phyloP scores from a whole-genome alignment of 2,113 vertebrate genomes.

The Tretioscincus oriximinensis region DNA sequence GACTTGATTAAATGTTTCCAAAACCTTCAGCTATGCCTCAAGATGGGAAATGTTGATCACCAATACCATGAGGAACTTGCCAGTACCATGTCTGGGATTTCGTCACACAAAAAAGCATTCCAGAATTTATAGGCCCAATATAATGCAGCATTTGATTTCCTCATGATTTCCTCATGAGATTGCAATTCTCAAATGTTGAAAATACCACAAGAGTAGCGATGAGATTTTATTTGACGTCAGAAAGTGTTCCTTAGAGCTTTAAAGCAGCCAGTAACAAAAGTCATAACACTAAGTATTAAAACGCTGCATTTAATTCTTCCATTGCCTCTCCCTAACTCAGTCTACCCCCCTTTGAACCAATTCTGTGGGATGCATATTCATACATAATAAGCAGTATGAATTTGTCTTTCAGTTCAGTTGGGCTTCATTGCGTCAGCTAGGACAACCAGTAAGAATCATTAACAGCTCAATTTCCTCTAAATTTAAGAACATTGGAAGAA shows the following conservation, averaged over 20 bases:
- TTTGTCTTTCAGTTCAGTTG: background rate
- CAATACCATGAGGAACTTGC: slow-evolving; percentile 38
- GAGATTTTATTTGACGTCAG: slow-evolving; percentile 55
- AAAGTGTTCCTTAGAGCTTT: slow-evolving; percentile 42
- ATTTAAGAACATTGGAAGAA: background rate
- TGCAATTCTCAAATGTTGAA: slow-evolving; percentile 53
- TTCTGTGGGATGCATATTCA: background rate
- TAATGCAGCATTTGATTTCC: slow-evolving; percentile 50
- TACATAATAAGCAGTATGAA: background rate
- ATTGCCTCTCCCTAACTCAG: no score
- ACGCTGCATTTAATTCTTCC: slow-evolving; percentile 20
- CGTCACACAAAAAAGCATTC: slow-evolving; percentile 51
- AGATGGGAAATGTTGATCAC: slow-evolving; percentile 40
- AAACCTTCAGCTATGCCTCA: slow-evolving; percentile 45
- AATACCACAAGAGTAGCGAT: slow-evolving; percentile 58
- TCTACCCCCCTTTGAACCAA: slow-evolving; percentile 9
- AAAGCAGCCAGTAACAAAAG: slow-evolving; percentile 46
- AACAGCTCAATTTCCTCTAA: slow-evolving; percentile 48
- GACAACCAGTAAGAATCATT: background rate
- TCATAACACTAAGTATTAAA: slow-evolving; percentile 26
- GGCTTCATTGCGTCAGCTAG: background rate
- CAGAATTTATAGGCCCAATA: slow-evolving; percentile 54
- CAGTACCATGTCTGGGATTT: slow-evolving; percentile 47
- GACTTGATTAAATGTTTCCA: slow-evolving; percentile 41
- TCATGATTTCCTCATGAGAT: slow-evolving; percentile 50